A percentile compares a stretch with the other conserved stretches of the same genome.
Evolutionary conservation across 2,888 invertebrate genomes (phyloP).

Genomic region (Salpingus planirostris): DNA sequence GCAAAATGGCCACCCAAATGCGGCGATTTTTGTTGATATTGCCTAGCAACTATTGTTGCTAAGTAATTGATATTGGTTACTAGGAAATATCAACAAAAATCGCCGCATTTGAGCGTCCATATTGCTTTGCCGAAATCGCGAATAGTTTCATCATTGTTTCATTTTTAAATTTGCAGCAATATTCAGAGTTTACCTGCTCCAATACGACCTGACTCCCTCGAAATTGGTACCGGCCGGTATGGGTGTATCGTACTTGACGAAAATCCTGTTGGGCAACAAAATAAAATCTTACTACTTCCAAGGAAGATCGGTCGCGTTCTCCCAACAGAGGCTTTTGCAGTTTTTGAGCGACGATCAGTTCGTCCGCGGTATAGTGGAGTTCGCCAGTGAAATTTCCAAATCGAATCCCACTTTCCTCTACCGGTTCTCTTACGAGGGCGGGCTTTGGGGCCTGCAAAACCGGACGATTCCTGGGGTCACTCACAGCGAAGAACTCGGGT

Average conservation of each 20-base stretch:
- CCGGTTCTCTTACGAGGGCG: constrained; percentile 23
- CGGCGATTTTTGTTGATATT: constrained; percentile 6
- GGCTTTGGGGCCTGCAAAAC: constrained; percentile 12
- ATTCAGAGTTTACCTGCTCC: constrained; percentile 33
- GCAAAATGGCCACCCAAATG: too few relatives aligned
- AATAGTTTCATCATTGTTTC: too few relatives aligned
- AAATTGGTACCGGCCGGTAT: constrained; percentile 37
- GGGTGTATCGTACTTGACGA: constrained; percentile 16
- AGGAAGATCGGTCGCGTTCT: constrained; percentile 14
- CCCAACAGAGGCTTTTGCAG: constrained; percentile 33
- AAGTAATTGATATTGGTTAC: too few relatives aligned
- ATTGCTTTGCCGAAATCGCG: too few relatives aligned
- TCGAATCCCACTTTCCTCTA: constrained; percentile 23
- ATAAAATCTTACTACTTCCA: constrained; percentile 13
- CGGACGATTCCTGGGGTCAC: constrained; percentile 12
- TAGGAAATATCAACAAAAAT: too few relatives aligned
- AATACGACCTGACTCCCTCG: constrained; percentile 41
- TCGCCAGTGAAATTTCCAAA: constrained; percentile 43
- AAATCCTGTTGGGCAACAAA: constrained; percentile 7
- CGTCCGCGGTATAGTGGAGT: constrained; percentile 37
- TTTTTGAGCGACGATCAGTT: constrained; percentile 40
- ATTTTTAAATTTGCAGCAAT: constrained; percentile 28
- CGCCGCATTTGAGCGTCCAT: too few relatives aligned
- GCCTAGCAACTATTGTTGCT: too few relatives aligned
- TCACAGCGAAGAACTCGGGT: constrained; percentile 21